Evolutionary conservation across 2,888 invertebrate species (phyloP), one percentile per base, ranked within the genome.

Genomic region (Melolontha melolontha): DNA sequence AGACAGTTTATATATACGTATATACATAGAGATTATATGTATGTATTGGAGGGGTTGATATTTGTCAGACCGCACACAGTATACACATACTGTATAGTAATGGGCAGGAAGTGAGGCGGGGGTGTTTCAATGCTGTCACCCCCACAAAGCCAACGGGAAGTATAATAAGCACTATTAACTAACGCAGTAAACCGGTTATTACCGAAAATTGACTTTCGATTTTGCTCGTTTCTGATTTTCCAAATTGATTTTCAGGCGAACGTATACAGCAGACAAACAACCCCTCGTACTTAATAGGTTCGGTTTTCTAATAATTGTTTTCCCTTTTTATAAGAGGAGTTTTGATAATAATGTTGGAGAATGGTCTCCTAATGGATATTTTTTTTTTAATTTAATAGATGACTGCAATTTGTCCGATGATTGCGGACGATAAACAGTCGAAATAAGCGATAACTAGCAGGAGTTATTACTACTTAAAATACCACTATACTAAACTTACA

Each of bases 121-220:
- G 17, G 55, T 34, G 42, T 41, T 41, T 47, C 47, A 10, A 29
- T 44, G 73, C 73, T 73, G 76, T 72, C 74, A 73, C 73, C 73
- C 73, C 74, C 74, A 72, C 74, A 72, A 71, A 74, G 70, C 72
- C 75, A 57, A 57, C 75, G 75, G 77, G 76, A 73, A 74, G 70
- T 72, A 77, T 79, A 80, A 79, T 79, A 76, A 78, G 77, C 75
- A 77, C 78, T 78, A 80, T 81, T 81, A 80, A 78, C 77, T 78
- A 74, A 73, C 72, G 75, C 72, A 75, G 77, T 73, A 75, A 76
- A 75, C 73, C 72, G 68, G 69, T 72, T 72, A 74, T 75, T 75
- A 75, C 52, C 66, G 67, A 59, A 74, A 73, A 75, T 75, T 72
- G 72, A 74, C 73, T 73, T 71, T 70, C 65, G 59, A 68, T 68